Percentiles rank a stretch among this genome's conserved stretches.
These are phyloP conservation scores for Pseudanteris insignis DNA, from an alignment of 2,888 invertebrate species.

Conservation along the genomic window DNA sequence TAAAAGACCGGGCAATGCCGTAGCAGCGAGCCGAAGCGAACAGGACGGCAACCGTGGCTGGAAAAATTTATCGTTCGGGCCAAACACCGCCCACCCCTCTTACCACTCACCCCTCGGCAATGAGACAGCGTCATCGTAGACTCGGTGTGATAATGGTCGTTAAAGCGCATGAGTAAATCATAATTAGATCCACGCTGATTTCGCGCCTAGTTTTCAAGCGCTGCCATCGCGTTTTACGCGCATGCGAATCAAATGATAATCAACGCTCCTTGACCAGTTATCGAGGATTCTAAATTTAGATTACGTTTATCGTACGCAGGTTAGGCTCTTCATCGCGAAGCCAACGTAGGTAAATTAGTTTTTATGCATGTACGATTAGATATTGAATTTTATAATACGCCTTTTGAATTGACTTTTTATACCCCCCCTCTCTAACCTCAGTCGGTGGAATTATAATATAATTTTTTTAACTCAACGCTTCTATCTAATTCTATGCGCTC, in stretches of 20 bases:
- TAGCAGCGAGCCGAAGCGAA: slow-evolving; percentile 33
- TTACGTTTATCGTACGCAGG: slow-evolving; percentile 8
- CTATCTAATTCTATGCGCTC: too few species aligned
- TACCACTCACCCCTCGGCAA: too few species aligned
- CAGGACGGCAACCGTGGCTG: slow-evolving; percentile 19
- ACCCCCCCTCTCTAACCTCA: too few species aligned
- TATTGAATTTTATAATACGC: too few species aligned
- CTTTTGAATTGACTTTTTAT: too few species aligned
- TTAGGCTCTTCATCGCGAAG: neutral
- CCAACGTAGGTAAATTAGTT: slow-evolving; percentile 1
- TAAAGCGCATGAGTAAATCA: slow-evolving; percentile 46
- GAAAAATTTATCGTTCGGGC: slow-evolving; percentile 14
- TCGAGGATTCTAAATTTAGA: slow-evolving; percentile 14
- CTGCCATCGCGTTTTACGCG: too few species aligned
- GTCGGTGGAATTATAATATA: too few species aligned
- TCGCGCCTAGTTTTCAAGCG: too few species aligned
- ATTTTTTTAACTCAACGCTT: too few species aligned
- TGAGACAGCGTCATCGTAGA: slow-evolving; percentile 15
- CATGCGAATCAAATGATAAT: too few species aligned
- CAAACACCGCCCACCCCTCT: too few species aligned
- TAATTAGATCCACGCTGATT: slow-evolving; percentile 49
- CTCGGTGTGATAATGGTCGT: slow-evolving; percentile 43
- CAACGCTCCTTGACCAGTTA: slow-evolving; percentile 2
- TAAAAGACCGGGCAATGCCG: slow-evolving; percentile 48
- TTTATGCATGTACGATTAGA: too few species aligned